These are phyloP conservation scores for Agelastica alni DNA, from an alignment of 2,888 invertebrate genomes.

Conservation along the genomic window DNA sequence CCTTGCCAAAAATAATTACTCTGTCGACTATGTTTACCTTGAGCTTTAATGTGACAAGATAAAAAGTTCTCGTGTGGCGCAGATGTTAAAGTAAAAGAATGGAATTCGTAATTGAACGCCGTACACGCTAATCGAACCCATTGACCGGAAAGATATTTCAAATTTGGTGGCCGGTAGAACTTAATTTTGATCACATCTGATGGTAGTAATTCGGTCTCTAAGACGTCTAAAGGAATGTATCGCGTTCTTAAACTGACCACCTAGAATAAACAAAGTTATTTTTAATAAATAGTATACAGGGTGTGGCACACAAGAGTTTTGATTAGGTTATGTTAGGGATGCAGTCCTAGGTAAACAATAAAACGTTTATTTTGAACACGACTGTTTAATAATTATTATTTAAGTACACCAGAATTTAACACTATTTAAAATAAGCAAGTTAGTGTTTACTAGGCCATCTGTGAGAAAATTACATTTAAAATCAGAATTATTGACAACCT, in stretches of 20 bases:
- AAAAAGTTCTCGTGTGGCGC: constrained; percentile 95
- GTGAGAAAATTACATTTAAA: no score
- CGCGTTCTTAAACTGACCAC: constrained; percentile 88
- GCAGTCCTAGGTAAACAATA: no score
- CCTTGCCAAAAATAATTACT: no score
- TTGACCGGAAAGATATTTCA: constrained; percentile 92
- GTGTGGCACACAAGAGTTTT: no score
- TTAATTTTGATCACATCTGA: constrained; percentile 94
- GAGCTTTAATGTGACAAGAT: constrained; percentile 91
- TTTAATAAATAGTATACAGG: no score
- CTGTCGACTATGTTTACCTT: constrained; percentile 56
- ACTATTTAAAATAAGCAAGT: no score
- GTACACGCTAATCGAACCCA: constrained; percentile 93
- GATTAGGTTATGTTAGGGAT: no score
- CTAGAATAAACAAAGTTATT: constrained; percentile 60
- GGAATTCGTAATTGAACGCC: constrained; percentile 88
- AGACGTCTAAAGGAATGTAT: constrained; percentile 89
- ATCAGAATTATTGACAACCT: no score
- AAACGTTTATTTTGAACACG: no score
- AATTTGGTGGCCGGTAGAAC: constrained; percentile 93
- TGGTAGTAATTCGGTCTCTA: constrained; percentile 90
- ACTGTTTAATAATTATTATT: no score
- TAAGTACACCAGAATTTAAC: no score
- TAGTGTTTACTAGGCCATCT: no score
- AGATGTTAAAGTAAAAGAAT: constrained; percentile 93